A percentile compares a stretch with the other conserved stretches of the same genome.
phyloP scores from a whole-genome alignment of 2,113 vertebrate genomes.

The Cisticola juncidis region DNA sequence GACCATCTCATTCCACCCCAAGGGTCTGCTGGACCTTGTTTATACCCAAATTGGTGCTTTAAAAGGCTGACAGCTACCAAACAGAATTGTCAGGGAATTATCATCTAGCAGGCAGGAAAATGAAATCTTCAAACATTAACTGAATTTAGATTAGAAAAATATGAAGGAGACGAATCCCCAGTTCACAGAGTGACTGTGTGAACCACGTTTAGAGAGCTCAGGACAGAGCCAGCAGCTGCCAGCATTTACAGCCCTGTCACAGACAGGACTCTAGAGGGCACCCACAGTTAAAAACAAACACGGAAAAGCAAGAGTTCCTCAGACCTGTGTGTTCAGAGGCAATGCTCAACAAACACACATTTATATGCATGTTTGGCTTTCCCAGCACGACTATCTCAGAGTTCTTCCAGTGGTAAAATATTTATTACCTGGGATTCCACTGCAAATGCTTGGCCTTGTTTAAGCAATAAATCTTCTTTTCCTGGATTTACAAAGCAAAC shows the following conservation, averaged over 20 bases:
- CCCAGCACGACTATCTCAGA: not conserved
- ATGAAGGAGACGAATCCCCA: not conserved
- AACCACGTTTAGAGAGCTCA: not conserved
- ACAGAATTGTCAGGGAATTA: not conserved
- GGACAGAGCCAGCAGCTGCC: accelerated
- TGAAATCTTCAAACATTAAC: not conserved
- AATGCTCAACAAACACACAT: not conserved
- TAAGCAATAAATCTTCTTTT: conserved; percentile 86
- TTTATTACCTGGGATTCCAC: conserved; percentile 83
- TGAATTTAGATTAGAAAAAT: not conserved
- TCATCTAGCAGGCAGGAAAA: not conserved
- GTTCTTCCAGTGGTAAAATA: not conserved
- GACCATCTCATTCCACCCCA: not conserved
- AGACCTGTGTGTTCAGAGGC: accelerated
- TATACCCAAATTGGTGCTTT: not conserved
- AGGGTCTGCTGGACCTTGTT: not conserved
- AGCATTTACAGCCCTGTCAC: not conserved
- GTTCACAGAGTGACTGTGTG: not conserved
- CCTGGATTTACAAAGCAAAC: conserved; percentile 75
- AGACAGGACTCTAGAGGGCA: conserved; percentile 15
- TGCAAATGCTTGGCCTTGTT: conserved; percentile 81
- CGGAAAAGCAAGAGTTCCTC: not conserved
- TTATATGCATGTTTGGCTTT: not conserved
- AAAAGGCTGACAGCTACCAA: not conserved
- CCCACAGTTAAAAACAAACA: not conserved